Percentiles rank a stretch among this genome's conserved stretches.
Conservation (phyloP, 2,888 invertebrate species). For the Microplitis deprimator region DNA sequence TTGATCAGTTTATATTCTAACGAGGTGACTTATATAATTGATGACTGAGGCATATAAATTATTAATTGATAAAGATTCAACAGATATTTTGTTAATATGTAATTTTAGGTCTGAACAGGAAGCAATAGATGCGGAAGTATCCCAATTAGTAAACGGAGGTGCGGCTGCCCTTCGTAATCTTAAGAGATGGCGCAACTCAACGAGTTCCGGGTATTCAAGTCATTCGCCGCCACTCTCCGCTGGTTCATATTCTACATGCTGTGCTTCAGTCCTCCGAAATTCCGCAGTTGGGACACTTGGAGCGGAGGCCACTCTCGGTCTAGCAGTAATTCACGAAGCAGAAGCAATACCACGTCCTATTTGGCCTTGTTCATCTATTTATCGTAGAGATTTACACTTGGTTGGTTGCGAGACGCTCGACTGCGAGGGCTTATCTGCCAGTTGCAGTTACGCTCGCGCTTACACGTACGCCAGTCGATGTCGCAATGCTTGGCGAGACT, state of each 20-base stretch:
- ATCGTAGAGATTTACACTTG: constrained; percentile 40
- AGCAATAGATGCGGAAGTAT: constrained; percentile 59
- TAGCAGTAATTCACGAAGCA: constrained; percentile 63
- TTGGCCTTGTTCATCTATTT: constrained; percentile 56
- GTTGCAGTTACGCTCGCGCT: constrained; percentile 56
- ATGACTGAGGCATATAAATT: background rate
- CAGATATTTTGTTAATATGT: constrained; percentile 13
- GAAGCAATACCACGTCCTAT: constrained; percentile 63
- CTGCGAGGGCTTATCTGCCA: constrained; percentile 46
- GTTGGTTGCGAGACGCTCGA: constrained; percentile 44
- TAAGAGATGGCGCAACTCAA: constrained; percentile 62
- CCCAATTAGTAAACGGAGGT: constrained; percentile 53
- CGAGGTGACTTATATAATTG: constrained; percentile 8
- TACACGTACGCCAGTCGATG: constrained; percentile 50
- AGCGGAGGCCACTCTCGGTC: constrained; percentile 45
- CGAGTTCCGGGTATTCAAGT: constrained; percentile 65
- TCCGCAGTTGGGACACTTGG: constrained; percentile 37
- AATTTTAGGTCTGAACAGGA: constrained; percentile 61
- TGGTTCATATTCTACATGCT: constrained; percentile 57
- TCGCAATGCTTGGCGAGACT: constrained; percentile 42
- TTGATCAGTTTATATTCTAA: background rate
- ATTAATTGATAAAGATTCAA: background rate
- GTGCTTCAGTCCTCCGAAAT: constrained; percentile 45
- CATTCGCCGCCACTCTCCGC: constrained; percentile 62
- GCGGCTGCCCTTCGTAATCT: constrained; percentile 51